Percentiles rank a stretch among this genome's conserved stretches.
phyloP scores from a whole-genome alignment of 2,888 invertebrate species.

The Clusia tigrina region DNA sequence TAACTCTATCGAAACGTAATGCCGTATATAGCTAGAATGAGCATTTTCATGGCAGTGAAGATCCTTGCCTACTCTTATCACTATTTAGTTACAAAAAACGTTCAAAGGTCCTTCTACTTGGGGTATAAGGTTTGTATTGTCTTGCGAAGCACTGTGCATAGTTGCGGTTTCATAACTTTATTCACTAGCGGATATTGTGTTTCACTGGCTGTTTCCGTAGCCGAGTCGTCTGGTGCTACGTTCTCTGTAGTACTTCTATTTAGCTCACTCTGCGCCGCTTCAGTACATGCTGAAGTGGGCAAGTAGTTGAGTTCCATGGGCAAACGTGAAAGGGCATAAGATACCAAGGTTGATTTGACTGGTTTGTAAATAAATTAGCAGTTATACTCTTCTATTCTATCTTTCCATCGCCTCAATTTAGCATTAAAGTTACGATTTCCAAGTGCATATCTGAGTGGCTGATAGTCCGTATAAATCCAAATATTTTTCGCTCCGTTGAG shows the following conservation, averaged over 20 bases:
- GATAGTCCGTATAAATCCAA: slow-evolving; percentile 24
- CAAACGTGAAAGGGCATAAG: slow-evolving; percentile 26
- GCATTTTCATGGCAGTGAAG: neutral
- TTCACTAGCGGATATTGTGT: no score
- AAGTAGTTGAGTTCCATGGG: neutral
- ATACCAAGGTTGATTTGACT: slow-evolving; percentile 21
- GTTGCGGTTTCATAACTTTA: no score
- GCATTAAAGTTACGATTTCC: neutral
- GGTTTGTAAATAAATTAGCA: slow-evolving; percentile 26
- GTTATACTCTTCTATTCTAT: slow-evolving; percentile 25
- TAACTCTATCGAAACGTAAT: neutral
- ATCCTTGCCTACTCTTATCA: slow-evolving; percentile 8
- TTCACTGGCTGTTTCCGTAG: no score
- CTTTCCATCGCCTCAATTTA: slow-evolving; percentile 27
- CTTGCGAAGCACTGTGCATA: slow-evolving; percentile 21
- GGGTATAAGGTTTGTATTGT: slow-evolving; percentile 14
- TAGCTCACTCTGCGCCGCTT: neutral
- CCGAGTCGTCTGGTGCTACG: no score
- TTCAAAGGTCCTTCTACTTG: slow-evolving; percentile 21
- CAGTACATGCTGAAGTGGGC: neutral
- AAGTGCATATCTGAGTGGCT: slow-evolving; percentile 18
- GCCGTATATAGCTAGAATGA: slow-evolving; percentile 1
- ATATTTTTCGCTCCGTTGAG: slow-evolving; percentile 25
- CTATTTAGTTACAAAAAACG: slow-evolving; percentile 21
- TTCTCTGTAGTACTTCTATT: no score